Conservation (phyloP, 2,888 invertebrate genomes). For the Lydus trimaculatus region DNA sequence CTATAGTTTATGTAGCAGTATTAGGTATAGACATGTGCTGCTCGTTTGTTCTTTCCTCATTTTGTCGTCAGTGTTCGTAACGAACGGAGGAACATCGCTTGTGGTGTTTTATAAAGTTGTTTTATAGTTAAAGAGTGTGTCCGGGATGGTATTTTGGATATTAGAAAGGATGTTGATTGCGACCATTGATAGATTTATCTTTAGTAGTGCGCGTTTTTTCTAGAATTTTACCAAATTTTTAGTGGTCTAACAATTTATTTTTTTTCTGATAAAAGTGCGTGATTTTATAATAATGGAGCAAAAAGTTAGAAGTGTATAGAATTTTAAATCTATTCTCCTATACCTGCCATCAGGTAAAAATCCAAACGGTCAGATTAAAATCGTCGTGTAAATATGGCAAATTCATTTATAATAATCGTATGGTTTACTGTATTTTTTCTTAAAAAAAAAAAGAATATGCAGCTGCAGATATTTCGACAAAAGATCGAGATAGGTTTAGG, state of each 20-base stretch:
- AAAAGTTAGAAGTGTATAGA: background rate
- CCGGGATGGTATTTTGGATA: background rate
- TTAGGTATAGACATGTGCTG: slow-evolving; percentile 31
- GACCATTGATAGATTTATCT: too few species aligned
- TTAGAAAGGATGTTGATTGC: background rate
- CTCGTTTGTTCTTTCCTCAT: slow-evolving; percentile 8
- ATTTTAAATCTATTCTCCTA: background rate
- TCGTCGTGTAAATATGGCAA: slow-evolving; percentile 12
- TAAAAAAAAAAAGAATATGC: slow-evolving; percentile 19
- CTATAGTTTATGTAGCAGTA: slow-evolving; percentile 7
- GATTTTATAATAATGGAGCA: background rate
- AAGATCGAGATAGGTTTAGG: background rate
- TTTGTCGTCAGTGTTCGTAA: background rate
- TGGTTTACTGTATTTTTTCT: slow-evolving; percentile 27
- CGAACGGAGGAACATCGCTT: background rate
- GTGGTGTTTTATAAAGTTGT: background rate
- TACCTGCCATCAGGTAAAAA: slow-evolving; percentile 43
- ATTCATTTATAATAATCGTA: slow-evolving; percentile 28
- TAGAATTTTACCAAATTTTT: too few species aligned
- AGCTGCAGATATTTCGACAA: slow-evolving; percentile 38
- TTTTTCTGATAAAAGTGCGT: background rate
- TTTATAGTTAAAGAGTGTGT: background rate
- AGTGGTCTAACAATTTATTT: too few species aligned
- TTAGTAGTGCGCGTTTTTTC: too few species aligned
- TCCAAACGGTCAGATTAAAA: slow-evolving; percentile 23